Percentiles rank a stretch among this genome's conserved stretches.
phyloP scores from a whole-genome alignment of 2,888 invertebrate genomes.

The Ophonus ardosiacus region DNA sequence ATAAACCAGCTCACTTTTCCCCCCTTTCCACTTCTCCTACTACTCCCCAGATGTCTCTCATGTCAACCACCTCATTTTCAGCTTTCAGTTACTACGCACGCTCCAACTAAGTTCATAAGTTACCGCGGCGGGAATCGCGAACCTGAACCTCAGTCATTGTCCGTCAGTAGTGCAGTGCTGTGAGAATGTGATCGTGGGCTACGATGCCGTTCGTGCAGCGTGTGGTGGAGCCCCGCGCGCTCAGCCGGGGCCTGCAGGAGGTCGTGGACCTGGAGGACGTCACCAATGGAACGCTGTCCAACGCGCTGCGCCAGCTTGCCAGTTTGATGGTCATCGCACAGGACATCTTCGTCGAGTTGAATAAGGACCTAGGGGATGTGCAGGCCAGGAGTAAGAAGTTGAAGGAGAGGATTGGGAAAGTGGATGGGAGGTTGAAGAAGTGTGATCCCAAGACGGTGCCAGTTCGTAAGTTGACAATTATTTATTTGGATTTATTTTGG shows the following conservation, averaged over 20 bases:
- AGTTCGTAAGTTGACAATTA: slow-evolving; percentile 89
- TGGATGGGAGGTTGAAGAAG: slow-evolving; percentile 84
- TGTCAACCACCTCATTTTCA: background rate
- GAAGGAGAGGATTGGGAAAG: slow-evolving; percentile 82
- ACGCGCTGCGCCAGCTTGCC: slow-evolving; percentile 90
- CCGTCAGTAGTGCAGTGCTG: background rate
- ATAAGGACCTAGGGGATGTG: slow-evolving; percentile 85
- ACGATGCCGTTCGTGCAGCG: slow-evolving; percentile 92
- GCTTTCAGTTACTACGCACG: background rate
- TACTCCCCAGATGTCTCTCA: background rate
- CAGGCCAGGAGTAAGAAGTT: slow-evolving; percentile 85
- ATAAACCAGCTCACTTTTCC: background rate
- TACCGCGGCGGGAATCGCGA: background rate
- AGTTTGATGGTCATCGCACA: slow-evolving; percentile 89
- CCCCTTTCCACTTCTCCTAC: background rate
- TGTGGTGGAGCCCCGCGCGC: slow-evolving; percentile 87
- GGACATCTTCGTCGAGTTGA: slow-evolving; percentile 91
- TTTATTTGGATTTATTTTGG: background rate
- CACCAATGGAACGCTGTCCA: slow-evolving; percentile 91
- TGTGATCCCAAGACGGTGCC: slow-evolving; percentile 93
- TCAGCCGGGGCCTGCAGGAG: slow-evolving; percentile 83
- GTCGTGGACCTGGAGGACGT: slow-evolving; percentile 89
- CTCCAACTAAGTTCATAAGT: background rate
- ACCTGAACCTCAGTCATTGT: background rate
- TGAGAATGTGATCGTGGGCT: slow-evolving; percentile 1